Evolutionary conservation across 2,888 invertebrate genomes (phyloP), one percentile per base, ranked within the genome.

Genomic region (Pharmacophagus antenor): DNA sequence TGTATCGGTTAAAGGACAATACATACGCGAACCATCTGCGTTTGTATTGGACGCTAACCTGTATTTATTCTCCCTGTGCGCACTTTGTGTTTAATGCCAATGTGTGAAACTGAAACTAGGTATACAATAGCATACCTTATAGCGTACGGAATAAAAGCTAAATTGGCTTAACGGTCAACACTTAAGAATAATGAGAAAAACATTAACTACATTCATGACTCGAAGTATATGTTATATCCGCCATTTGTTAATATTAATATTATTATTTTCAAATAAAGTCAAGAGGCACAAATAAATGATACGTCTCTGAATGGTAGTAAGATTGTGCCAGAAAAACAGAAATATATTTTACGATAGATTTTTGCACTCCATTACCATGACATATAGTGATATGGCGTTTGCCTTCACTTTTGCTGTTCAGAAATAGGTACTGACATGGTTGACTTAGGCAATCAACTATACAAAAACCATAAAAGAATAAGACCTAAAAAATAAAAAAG

Each of bases 1-100:
- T 51, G 22, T 51, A 15, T 51, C 21, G n/a, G 21, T 15, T 6
- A 51, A 52, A 41, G 41, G 52, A 18, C 52, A 17, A 53, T 41
- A 17, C 22, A 42, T n/a, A 17, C 41, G 12, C 17, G 22, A 22
- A 21, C 20, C n/a, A 18, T 25, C 41, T 25, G 53, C 8, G 53
- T 17, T 25, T 42, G 23, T 25, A 17, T 53, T 20, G 20, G 15
- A 31, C 20, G 6, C 21, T 48, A 48, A 23, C 48, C 25, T 48
- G 7, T 42, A 42, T 42, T 42, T 42, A 42, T 42, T 17, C 42
- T 42, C 17, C 17, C 17, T 42, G 3, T 42, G 17, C 42, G 42
- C 42, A 17, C 42, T 42, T 42, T 42, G 42, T 17, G 10, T 31
- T 10, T 31, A 17, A 42, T 17, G 18, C 42, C 6, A 5, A 42